Conservation (phyloP, 2,797 vertebrate species). For the Diplodus puntazzo region DNA sequence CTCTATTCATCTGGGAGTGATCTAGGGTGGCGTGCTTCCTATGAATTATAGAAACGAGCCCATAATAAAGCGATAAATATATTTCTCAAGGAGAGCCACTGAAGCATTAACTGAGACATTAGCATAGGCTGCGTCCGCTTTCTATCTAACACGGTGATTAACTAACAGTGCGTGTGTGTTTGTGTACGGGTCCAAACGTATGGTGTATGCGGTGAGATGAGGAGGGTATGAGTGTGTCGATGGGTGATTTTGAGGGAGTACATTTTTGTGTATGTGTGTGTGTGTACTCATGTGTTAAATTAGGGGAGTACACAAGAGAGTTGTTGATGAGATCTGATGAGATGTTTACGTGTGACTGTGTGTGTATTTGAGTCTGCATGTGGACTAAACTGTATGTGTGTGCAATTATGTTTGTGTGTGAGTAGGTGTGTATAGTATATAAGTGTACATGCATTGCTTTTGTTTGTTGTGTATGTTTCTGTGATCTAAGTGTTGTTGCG, state of each 20-base stretch:
- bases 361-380: not conserved
- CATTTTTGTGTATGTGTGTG: not conserved
- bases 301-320: not conserved
- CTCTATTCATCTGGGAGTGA: constrained; percentile 74
- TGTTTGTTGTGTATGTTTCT: not conserved
- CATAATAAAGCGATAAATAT: constrained; percentile 79
- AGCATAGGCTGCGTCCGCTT: constrained; percentile 58
- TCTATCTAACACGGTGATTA: constrained; percentile 59
- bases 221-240: not conserved
- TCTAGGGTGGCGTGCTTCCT: constrained; percentile 61
- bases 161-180: constrained; percentile 45
- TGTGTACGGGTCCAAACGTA: constrained; percentile 18
- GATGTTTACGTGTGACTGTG: not conserved
- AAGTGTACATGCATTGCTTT: not conserved
- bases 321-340: constrained; percentile 7
- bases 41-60: constrained; percentile 80
- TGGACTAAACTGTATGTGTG: not conserved
- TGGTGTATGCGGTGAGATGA: constrained; percentile 2
- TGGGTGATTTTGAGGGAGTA: not conserved
- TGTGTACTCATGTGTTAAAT: constrained; percentile 16
- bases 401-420: not conserved
- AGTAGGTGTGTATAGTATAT: not conserved
- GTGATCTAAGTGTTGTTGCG: not conserved
- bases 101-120: constrained; percentile 71
- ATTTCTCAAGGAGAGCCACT: constrained; percentile 73